Conservation (phyloP, 2,797 vertebrate species). For the Rhinichthys osculus region DNA sequence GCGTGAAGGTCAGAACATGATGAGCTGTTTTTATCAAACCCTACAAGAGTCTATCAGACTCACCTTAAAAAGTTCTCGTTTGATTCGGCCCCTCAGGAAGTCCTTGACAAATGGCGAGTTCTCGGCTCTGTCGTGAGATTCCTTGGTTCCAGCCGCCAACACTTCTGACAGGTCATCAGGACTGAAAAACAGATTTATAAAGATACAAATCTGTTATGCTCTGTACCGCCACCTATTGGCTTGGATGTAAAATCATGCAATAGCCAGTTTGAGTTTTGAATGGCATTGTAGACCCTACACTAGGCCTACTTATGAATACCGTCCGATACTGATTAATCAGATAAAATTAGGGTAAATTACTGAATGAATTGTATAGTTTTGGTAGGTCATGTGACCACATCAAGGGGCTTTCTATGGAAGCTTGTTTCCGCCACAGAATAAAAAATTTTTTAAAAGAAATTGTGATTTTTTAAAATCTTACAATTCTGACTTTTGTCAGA, state of each 20-base stretch:
- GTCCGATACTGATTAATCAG: too few relatives aligned
- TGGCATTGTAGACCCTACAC: too few relatives aligned
- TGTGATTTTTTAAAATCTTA: too few relatives aligned
- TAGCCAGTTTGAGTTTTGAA: background rate
- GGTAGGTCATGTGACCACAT: background rate
- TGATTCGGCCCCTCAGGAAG: constrained; percentile 87
- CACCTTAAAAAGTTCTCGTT: constrained; percentile 87
- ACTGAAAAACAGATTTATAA: constrained; percentile 64
- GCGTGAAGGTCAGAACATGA: background rate
- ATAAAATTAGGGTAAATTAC: background rate
- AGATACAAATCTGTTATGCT: background rate
- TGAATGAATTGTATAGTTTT: background rate
- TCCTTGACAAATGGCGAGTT: constrained; percentile 89
- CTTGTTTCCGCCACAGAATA: too few relatives aligned
- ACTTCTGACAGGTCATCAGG: constrained; percentile 85
- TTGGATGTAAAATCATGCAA: background rate
- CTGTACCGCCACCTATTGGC: background rate
- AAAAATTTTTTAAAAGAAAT: too few relatives aligned
- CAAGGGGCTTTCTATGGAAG: background rate
- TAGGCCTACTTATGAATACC: background rate
- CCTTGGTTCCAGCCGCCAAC: constrained; percentile 87
- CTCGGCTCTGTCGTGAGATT: constrained; percentile 84
- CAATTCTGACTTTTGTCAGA: too few relatives aligned
- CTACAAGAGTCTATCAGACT: background rate
- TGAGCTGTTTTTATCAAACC: background rate